Evolutionary conservation across 2,888 invertebrate species (phyloP).

Genomic region (Mythimna pallens): DNA sequence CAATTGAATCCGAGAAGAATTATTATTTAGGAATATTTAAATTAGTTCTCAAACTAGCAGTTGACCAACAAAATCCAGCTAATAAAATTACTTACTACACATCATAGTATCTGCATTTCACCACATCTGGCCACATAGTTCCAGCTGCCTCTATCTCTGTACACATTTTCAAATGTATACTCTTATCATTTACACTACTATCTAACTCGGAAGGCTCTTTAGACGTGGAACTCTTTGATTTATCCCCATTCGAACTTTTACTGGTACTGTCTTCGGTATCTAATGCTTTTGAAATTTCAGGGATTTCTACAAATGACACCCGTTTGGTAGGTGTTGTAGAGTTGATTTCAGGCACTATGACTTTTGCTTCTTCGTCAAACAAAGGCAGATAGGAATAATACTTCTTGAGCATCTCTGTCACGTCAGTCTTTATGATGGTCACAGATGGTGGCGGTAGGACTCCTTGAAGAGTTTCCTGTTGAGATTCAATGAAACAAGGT

Average conservation of each 20-base stretch:
- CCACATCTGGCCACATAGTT: conserved; percentile 91
- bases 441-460: conserved; percentile 94
- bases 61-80: background rate
- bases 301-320: conserved; percentile 84
- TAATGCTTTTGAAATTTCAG: conserved; percentile 64
- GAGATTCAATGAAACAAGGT: background rate
- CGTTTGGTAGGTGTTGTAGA: conserved; percentile 83
- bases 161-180: conserved; percentile 78
- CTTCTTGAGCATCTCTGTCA: conserved; percentile 91
- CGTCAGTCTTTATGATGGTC: conserved; percentile 92
- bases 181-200: conserved; percentile 77
- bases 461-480: conserved; percentile 92
- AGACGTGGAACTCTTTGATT: conserved; percentile 45
- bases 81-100: conserved; percentile 91
- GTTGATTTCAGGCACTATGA: conserved; percentile 73
- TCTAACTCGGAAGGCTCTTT: conserved; percentile 73
- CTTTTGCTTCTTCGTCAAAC: conserved; percentile 83
- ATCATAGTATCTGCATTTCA: conserved; percentile 92
- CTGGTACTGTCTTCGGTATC: conserved; percentile 39
- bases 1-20: no score
- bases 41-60: no score
- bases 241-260: conserved; percentile 50
- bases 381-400: conserved; percentile 89
- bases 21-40: no score
- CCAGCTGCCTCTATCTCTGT: conserved; percentile 81